A percentile compares a stretch with the other conserved stretches of the same genome.
These are phyloP conservation scores for Plodia interpunctella DNA, from an alignment of 1,140 invertebrate genomes.

Conservation along the genomic window DNA sequence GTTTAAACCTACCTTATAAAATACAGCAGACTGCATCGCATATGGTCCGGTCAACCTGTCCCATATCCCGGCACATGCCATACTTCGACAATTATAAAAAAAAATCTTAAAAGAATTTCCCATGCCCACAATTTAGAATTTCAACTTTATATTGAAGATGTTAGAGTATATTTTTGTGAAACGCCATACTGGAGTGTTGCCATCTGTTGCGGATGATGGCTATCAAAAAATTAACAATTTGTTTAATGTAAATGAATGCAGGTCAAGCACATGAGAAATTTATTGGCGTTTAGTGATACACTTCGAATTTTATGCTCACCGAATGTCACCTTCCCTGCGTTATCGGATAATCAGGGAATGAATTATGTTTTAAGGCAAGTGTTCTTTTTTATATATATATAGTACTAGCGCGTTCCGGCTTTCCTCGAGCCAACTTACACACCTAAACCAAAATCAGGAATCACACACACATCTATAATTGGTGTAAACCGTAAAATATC, in stretches of 20 bases:
- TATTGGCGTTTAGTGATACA: slow-evolving; percentile 63
- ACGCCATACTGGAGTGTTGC: slow-evolving; percentile 8
- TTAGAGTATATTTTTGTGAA: slow-evolving; percentile 15
- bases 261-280: slow-evolving; percentile 66
- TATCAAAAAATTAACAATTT: slow-evolving; percentile 77
- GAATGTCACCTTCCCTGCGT: slow-evolving; percentile 70
- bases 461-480: no score
- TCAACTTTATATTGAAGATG: slow-evolving; percentile 11
- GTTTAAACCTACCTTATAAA: slow-evolving; percentile 58
- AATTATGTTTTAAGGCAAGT: neutral
- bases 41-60: slow-evolving; percentile 75
- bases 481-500: no score
- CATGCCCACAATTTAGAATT: slow-evolving; percentile 12
- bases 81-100: slow-evolving; percentile 60
- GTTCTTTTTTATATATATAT: no score
- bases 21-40: slow-evolving; percentile 65
- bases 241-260: slow-evolving; percentile 75
- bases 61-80: slow-evolving; percentile 73
- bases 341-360: slow-evolving; percentile 53
- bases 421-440: no score
- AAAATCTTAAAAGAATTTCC: slow-evolving; percentile 39
- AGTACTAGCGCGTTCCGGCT: no score
- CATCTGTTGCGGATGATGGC: slow-evolving; percentile 74
- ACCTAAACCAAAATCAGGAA: no score
- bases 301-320: slow-evolving; percentile 58